Evolutionary conservation across 1,140 invertebrate genomes (phyloP).

Genomic region (Dendroctonus ponderosae): DNA sequence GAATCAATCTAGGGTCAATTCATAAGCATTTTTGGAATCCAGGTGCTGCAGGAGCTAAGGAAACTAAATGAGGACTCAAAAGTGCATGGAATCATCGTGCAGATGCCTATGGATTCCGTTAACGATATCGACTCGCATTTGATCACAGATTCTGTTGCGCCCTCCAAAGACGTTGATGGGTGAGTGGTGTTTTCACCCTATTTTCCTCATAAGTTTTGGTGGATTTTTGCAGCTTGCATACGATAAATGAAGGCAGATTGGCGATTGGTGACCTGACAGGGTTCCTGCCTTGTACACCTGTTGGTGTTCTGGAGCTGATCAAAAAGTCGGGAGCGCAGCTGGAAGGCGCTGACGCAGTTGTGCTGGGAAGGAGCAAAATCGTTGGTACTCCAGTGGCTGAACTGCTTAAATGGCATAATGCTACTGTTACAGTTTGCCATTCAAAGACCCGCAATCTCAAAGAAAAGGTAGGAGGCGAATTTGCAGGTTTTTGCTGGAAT

Average conservation of each 20-base stretch:
- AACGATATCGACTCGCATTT: slow-evolving; percentile 81
- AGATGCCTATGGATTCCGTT: slow-evolving; percentile 89
- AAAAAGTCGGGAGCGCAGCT: slow-evolving; percentile 77
- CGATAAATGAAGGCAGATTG: slow-evolving; percentile 85
- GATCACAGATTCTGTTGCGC: slow-evolving; percentile 82
- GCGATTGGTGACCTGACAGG: slow-evolving; percentile 81
- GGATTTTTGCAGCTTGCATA: slow-evolving; percentile 68
- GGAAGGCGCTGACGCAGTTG: slow-evolving; percentile 84
- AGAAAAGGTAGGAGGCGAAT: slow-evolving; percentile 60
- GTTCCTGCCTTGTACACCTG: slow-evolving; percentile 91
- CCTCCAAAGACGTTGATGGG: slow-evolving; percentile 95
- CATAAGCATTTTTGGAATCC: not conserved
- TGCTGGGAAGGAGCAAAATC: slow-evolving; percentile 95
- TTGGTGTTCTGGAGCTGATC: slow-evolving; percentile 90
- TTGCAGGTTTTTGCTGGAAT: slow-evolving; percentile 7
- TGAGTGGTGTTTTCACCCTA: slow-evolving; percentile 49
- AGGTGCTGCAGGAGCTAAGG: slow-evolving; percentile 64
- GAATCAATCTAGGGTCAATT: not conserved
- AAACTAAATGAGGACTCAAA: slow-evolving; percentile 79
- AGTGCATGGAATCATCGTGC: slow-evolving; percentile 95
- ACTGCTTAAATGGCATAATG: slow-evolving; percentile 94
- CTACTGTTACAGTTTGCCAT: slow-evolving; percentile 96
- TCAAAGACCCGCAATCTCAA: slow-evolving; percentile 86
- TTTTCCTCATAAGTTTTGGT: not conserved
- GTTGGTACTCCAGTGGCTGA: slow-evolving; percentile 94